These are phyloP conservation scores for Apis mellifera DNA, from an alignment of 1,140 invertebrate species.

Conservation along the genomic window Amel_HAv3.1 CM009933.2:5173501-5174000, in stretches of 20 bases:
- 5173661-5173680: background rate
- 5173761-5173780: background rate
- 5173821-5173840: background rate
- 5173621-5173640: background rate
- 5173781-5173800: background rate
- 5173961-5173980: no score
- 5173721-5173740: no score
- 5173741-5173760: no score
- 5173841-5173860: background rate
- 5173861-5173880: background rate
- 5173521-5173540: no score
- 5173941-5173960: background rate
- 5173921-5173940: constrained; percentile 7
- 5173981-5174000: constrained; percentile 3
- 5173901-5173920: constrained; percentile 11
- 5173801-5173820: background rate
- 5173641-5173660: background rate
- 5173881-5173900: background rate
- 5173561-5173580: no score
- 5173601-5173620: no score
- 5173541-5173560: no score
- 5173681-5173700: background rate
- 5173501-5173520: no score
- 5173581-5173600: background rate
- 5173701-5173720: background rate